Evolutionary conservation across 2,888 invertebrate species (phyloP).

Genomic region (Ectemnius continuus): DNA sequence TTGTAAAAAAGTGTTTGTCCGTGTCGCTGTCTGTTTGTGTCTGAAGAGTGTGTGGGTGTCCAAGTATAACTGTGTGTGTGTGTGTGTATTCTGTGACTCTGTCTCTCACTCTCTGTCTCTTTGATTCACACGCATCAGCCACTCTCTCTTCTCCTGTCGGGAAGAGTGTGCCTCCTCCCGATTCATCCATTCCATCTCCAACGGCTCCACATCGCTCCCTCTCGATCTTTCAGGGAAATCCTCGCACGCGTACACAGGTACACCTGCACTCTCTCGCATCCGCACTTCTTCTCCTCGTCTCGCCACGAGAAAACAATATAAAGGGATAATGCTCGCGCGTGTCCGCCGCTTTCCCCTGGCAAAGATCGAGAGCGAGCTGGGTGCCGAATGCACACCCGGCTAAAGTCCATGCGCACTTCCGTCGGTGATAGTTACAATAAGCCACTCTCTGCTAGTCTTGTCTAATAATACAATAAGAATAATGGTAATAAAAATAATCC

Average conservation of each 20-base stretch:
- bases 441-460: background rate
- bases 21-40: background rate
- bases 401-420: background rate
- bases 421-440: background rate
- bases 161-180: too few relatives aligned
- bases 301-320: background rate
- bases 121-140: slow-evolving; percentile 7
- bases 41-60: background rate
- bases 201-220: background rate
- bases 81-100: background rate
- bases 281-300: background rate
- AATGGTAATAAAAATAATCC: slow-evolving; percentile 72
- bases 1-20: slow-evolving; percentile 60
- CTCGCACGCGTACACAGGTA: background rate
- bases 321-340: too few relatives aligned
- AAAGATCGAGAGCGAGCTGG: background rate
- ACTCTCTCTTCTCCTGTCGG: slow-evolving; percentile 4
- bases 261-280: background rate
- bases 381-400: background rate
- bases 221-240: background rate
- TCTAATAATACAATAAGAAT: slow-evolving; percentile 40
- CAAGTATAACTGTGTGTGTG: background rate
- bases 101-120: slow-evolving; percentile 27
- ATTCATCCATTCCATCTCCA: background rate
- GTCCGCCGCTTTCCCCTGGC: too few relatives aligned